Base-by-base conservation (phyloP, 2,888 invertebrate genomes). In the Campopleginae sp. region DNA sequence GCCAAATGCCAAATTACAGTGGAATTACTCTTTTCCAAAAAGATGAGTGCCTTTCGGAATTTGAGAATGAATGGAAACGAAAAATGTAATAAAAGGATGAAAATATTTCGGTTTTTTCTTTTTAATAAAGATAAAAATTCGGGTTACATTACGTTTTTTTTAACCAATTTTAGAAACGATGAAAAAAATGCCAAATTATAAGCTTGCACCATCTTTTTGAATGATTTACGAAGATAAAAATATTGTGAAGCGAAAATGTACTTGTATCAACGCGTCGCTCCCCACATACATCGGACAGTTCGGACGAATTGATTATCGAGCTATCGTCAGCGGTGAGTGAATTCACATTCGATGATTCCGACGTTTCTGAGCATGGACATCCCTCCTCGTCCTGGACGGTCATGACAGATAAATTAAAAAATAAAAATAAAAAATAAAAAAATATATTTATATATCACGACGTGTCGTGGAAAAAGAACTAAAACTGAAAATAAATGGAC, bases 261-360 rank as follows among this genome's bases (percentile, higher is more conserved):
- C 82, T 86, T 74, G 71, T 80, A 38, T 68, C 48, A 27, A 54
- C 17, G 68, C 54, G 33, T 61, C 27, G 77, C 31, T 46, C 77
- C 17, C 44, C 23, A 7, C 77, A 68, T 10, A 44, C 7, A 58
- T 85, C 72, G 10, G 75, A 70, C 17, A 54, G 1, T 42, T 85
- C 82, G 58, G 82, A 85, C 48, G 79, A 72, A 76, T 82, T 85
- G 14, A 72, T 76, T 14, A 38, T 70, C 19, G 85, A 88, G 76
- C 74, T 88, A 42, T 58, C 31, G 58, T 92, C 91, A 3, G 90
- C 87, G 19, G 80, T 86, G 31, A 89, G 79, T 17, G 90, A 91
- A 8, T 89, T 89, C 77, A 86, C 54, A 75, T 92, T 90, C 7
- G 91, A 90, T 19, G 86, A 85, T 48, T 91, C 91, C 8, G 91